These are phyloP conservation scores for Pyrrhosoma nymphula DNA, from an alignment of 2,888 invertebrate genomes.

Conservation along the genomic window DNA sequence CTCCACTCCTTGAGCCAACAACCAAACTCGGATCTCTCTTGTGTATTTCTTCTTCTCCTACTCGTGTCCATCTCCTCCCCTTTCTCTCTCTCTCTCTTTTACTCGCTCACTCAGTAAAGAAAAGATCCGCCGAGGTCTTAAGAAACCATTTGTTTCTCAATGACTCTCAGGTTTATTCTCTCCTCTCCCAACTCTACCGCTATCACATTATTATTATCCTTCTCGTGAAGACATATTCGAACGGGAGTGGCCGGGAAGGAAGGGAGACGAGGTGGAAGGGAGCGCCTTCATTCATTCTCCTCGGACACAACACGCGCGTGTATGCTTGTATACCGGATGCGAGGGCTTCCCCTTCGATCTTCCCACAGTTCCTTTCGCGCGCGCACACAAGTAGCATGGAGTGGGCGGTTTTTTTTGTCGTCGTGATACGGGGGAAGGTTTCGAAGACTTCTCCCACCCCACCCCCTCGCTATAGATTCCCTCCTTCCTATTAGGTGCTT, in stretches of 20 bases:
- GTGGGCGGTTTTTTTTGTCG: not conserved
- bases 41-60: not conserved
- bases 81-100: not conserved
- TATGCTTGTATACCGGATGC: constrained; percentile 22
- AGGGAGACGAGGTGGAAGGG: not conserved
- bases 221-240: not conserved
- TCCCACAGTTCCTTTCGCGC: constrained; percentile 39
- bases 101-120: not conserved
- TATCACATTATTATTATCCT: constrained; percentile 16
- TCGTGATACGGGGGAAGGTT: not conserved
- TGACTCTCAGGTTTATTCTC: constrained; percentile 39
- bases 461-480: not conserved
- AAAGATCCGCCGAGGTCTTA: not conserved
- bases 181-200: not conserved
- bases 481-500: not conserved
- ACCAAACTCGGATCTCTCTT: not conserved
- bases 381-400: not conserved
- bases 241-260: not conserved
- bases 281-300: not conserved
- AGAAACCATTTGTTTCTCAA: constrained; percentile 57
- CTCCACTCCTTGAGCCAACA: not conserved
- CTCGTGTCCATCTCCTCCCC: not conserved
- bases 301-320: not conserved
- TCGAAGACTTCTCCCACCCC: not conserved
- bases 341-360: constrained; percentile 15